Percentiles rank a stretch among this genome's conserved stretches.
These are phyloP conservation scores for Meliscaeva auricollis DNA, from an alignment of 2,888 invertebrate species.

Conservation along the genomic window DNA sequence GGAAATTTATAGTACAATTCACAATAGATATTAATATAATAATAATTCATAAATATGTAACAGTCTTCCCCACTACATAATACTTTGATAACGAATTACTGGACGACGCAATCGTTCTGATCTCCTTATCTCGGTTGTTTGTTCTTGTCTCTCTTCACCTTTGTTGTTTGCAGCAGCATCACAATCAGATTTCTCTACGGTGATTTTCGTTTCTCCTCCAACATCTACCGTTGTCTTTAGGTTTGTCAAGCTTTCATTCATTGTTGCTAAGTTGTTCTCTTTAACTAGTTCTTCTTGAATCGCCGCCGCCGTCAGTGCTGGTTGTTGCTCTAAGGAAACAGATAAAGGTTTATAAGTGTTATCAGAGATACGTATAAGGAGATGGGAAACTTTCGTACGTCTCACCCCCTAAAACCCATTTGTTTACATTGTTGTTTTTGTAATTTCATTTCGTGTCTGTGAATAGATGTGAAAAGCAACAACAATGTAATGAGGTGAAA, in stretches of 20 bases:
- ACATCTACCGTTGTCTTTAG: neutral
- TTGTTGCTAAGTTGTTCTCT: neutral
- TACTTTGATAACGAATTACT: constrained; percentile 14
- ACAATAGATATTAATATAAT: neutral
- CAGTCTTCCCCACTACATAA: constrained; percentile 12
- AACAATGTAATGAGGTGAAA: too few relatives aligned
- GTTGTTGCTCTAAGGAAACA: neutral
- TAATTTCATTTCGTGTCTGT: too few relatives aligned
- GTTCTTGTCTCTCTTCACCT: constrained; percentile 2
- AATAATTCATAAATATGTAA: neutral
- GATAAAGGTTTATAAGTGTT: neutral
- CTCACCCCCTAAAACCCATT: too few relatives aligned
- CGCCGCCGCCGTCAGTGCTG: constrained; percentile 1
- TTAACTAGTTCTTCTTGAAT: neutral
- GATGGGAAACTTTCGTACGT: too few relatives aligned
- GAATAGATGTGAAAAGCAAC: too few relatives aligned
- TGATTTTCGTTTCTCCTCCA: neutral
- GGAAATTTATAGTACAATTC: neutral
- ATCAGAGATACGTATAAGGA: too few relatives aligned
- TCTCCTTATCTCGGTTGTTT: neutral
- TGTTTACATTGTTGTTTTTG: too few relatives aligned
- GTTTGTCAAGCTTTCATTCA: neutral
- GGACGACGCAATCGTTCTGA: constrained; percentile 5
- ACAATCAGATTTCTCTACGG: neutral
- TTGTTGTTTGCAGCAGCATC: neutral